Evolutionary conservation across 2,797 vertebrate genomes (phyloP), one percentile per base, ranked within the genome.

Genomic region (Monodelphis domestica): DNA sequence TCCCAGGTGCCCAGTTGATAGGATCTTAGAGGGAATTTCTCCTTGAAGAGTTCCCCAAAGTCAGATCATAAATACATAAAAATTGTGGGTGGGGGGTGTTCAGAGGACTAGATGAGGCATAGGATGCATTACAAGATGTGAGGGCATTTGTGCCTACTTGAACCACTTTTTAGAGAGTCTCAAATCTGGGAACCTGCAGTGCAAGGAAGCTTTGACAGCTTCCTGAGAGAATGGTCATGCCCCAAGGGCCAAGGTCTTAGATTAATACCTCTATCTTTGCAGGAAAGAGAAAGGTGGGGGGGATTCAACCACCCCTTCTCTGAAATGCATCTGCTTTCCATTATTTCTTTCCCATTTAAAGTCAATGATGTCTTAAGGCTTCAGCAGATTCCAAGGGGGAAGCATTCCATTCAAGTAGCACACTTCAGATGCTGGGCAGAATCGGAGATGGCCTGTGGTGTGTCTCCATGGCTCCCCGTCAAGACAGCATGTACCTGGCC

Each of bases 301-400:
- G 45, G 26, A 84, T 45, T 21, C 17, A 38, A 78, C 6, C 38
- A n/a, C 38, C 70, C 21, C 21, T 84, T 84, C 38, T 84, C 70
- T 50, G 70, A 84, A 84, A 84, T 84, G n/a, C 38, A 45, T 38
- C 70, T 84, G 38, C 9, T 84, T 84, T 45, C 24, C 70, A 84
- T 84, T 84, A 84, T 84, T 84, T 84, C 70, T 84, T 84, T 50
- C 21, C 70, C 70, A 84, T 10, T 84, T 84, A 50, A 84, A 84
- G 70, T 84, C 70, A 84, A 84, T 84, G 70, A 84, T 84, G 70
- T 84, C 70, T 84, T 84, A 84, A 84, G 70, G 70, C 70, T 84
- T 84, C 70, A 45, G 70, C 70, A 84, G 38, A 84, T 84, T 84
- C 38, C 70, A 84, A 84, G 70, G 70, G 70, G 70, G 9, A 50